Evolutionary conservation across 2,888 invertebrate species (phyloP), one percentile per base, ranked within the genome.

Genomic region (Diabrotica balteata): DNA sequence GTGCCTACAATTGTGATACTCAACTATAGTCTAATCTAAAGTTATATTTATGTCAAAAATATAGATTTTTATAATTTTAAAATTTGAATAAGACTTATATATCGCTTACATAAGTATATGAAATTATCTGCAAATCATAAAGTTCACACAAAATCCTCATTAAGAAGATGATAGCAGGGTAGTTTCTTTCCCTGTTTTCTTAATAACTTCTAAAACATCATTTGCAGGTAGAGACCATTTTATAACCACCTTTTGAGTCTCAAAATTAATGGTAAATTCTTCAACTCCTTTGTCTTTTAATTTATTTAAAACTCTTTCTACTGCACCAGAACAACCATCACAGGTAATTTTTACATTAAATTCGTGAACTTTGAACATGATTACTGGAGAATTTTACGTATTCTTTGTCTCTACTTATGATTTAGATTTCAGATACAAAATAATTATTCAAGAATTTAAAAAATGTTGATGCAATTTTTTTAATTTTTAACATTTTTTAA

Each of bases 261-360:
- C 87, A 74, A 94, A 84, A 82, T 89, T 90, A 71, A 94, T 90
- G 59, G 86, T 84, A 50, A 93, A 83, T 72, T 88, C 87, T 54
- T 90, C 89, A 6, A 94, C 88, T 71, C 91, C 91, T 83, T 87
- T 86, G 65, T 85, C 93, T 85, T 93, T 92, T 63, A 93, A 83
- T 84, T 95, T 95, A 65, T 88, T 90, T n/a, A 98, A 87, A 46
- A 96, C 95, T 81, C 92, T 88, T 81, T 94, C 90, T 4, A 96
- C 94, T 51, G 96, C 94, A 63, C 90, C 91, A 0, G 95, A 93
- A 84, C 97, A 98, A n/a, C 97, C 97, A 77, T 92, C 94, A 81
- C 97, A 98, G 5, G 96, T 95, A 97, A 97, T 97, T 81, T 90
- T 93, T 58, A 97, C 95, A 78, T 91, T 89, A 84, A 93, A 97